Evolutionary conservation across 2,797 vertebrate genomes (phyloP).

Genomic region (Chrysocyon brachyurus): DNA sequence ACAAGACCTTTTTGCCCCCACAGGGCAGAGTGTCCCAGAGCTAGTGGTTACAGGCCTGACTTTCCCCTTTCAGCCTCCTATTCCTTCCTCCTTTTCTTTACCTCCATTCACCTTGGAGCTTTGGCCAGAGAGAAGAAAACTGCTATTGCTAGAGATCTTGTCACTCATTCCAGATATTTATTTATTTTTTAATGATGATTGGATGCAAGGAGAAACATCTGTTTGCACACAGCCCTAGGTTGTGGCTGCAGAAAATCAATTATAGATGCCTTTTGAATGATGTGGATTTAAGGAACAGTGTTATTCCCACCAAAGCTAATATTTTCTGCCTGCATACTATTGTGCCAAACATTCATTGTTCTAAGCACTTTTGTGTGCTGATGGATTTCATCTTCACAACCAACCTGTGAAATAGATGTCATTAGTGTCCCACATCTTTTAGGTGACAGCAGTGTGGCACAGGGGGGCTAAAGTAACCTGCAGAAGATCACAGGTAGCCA

Average conservation of each 20-base stretch:
- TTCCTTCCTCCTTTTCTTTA: constrained; percentile 2
- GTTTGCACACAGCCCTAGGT: constrained; percentile 8
- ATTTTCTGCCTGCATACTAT: constrained; percentile 38
- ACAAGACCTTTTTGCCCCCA: not conserved
- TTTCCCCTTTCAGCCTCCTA: not conserved
- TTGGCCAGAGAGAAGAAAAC: constrained; percentile 52
- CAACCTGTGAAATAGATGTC: constrained; percentile 14
- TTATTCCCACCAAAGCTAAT: constrained; percentile 33
- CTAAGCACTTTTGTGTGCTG: not conserved
- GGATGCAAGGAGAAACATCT: not conserved
- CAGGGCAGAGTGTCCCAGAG: not conserved
- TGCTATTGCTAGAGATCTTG: not conserved
- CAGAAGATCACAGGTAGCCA: not conserved
- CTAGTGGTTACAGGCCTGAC: not conserved
- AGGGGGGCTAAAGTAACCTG: not conserved
- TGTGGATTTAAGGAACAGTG: constrained; percentile 36
- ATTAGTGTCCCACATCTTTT: constrained; percentile 24
- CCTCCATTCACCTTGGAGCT: not conserved
- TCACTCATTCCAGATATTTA: not conserved
- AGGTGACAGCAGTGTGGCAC: constrained; percentile 30
- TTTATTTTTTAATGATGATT: constrained; percentile 37
- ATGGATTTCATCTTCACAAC: constrained; percentile 41
- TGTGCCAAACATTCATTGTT: not conserved
- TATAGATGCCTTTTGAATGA: constrained; percentile 23
- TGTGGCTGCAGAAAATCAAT: constrained; percentile 51